Base-by-base conservation (phyloP, 2,888 invertebrate species). In the Cephus nigrinus region DNA sequence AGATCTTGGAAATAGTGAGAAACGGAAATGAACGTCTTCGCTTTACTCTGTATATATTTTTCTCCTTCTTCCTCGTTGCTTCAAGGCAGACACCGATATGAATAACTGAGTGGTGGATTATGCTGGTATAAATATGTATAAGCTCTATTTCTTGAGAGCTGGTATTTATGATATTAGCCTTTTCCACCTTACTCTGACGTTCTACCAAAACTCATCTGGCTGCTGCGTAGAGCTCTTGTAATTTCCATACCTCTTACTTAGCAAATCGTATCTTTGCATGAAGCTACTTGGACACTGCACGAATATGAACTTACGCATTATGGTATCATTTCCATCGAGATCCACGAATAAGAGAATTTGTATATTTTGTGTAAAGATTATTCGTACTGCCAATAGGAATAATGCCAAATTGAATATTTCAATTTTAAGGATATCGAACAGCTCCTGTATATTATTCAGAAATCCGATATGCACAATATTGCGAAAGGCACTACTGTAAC, bases 41-140 rank as follows among this genome's bases (percentile, higher is more conserved):
- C 55, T 55, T 55, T 55, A 23, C 55, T 23, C 9, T 23, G 15
- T 55, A 55, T 9, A 55, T 55, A 9, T 55, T 5, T 2, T 9
- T 23, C 40, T 55, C 23, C 5, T 55, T 23, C 9, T 23, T 55
- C 23, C 55, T 55, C 55, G 23, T 55, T 23, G 55, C 32, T 71
- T 71, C 71, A 34, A 71, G 33, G 74, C 36, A 68, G 68, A 76
- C 75, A 71, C 68, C 74, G 78, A 81, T 76, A 82, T 82, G 80
- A 83, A 83, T 82, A 82, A 76, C 81, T 76, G 71, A 77, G 77
- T 75, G 73, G 69, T 71, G 79, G 78, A 82, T 82, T 83, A 83
- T 78, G 77, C 77, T 35, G 75, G 74, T 77, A 82, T 82, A 81
- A 83, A 83, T 83, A 83, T 81, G 80, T 78, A 83, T 82, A 79